phyloP scores from a whole-genome alignment of 2,888 invertebrate genomes.

The Brassicogethes aeneus region DNA sequence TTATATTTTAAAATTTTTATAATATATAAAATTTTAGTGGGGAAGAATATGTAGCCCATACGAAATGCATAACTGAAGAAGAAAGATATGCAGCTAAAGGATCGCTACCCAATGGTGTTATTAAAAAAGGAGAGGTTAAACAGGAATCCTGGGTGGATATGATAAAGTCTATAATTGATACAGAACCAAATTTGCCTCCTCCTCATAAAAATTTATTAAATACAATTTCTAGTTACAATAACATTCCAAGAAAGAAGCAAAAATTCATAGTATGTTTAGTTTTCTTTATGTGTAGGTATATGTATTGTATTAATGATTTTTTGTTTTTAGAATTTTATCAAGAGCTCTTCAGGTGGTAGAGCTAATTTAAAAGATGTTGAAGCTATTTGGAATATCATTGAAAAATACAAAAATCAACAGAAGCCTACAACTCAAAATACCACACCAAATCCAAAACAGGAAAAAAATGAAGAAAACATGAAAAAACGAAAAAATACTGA shows the following conservation, averaged over 20 bases:
- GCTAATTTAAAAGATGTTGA: slow-evolving; percentile 51
- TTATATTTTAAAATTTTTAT: slow-evolving; percentile 5
- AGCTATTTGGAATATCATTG: slow-evolving; percentile 54
- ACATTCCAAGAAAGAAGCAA: slow-evolving; percentile 77
- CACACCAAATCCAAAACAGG: slow-evolving; percentile 12
- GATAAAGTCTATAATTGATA: slow-evolving; percentile 56
- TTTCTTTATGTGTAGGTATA: neutral
- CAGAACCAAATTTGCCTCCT: slow-evolving; percentile 46
- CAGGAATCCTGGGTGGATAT: slow-evolving; percentile 77
- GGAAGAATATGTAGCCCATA: slow-evolving; percentile 67
- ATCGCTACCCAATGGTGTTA: slow-evolving; percentile 55
- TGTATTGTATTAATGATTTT: slow-evolving; percentile 4
- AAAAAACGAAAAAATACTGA: slow-evolving; percentile 10
- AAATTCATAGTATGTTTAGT: slow-evolving; percentile 54
- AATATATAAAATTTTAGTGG: slow-evolving; percentile 47
- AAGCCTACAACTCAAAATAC: slow-evolving; percentile 1
- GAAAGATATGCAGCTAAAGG: slow-evolving; percentile 84
- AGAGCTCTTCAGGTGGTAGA: slow-evolving; percentile 50
- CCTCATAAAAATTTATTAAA: slow-evolving; percentile 55
- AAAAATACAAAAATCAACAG: slow-evolving; percentile 28
- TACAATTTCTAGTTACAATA: slow-evolving; percentile 56
- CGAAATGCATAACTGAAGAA: slow-evolving; percentile 78
- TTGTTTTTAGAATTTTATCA: slow-evolving; percentile 53
- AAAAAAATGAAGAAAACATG: slow-evolving; percentile 13
- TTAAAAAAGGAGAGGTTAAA: slow-evolving; percentile 79